phyloP scores from a whole-genome alignment of 2,113 vertebrate genomes.

The Monarcha castaneiventris region DNA sequence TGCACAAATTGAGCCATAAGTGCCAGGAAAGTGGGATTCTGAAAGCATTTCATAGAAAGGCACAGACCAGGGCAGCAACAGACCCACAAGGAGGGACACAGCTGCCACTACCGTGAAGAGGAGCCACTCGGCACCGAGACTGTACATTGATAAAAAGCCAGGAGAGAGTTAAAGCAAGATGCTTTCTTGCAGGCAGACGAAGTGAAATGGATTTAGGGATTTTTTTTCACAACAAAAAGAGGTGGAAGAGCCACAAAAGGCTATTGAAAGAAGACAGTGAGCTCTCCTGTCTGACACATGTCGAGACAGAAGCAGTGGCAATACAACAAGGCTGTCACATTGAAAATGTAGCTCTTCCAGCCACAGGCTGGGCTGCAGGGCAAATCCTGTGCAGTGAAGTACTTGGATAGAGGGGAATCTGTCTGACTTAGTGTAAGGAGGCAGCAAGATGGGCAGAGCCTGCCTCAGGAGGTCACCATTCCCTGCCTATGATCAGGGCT shows the following conservation, averaged over 20 bases:
- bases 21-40: constrained; percentile 8
- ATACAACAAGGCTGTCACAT: not conserved
- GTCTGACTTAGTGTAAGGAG: not conserved
- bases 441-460: not conserved
- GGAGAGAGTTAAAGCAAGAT: constrained; percentile 22
- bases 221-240: not conserved
- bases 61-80: not conserved
- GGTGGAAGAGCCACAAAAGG: not conserved
- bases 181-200: not conserved
- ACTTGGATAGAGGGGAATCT: not conserved
- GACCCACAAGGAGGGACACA: not conserved
- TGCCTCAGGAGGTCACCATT: not conserved
- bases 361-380: not conserved
- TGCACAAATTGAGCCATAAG: not conserved
- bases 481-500: not conserved
- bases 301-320: not conserved
- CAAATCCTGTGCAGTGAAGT: not conserved
- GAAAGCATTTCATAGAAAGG: constrained; percentile 6
- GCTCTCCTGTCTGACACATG: not conserved
- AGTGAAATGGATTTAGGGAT: not conserved
- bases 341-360: not conserved
- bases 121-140: not conserved
- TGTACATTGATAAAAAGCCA: not conserved
- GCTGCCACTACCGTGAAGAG: not conserved
- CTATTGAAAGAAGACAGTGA: not conserved